Evolutionary conservation across 2,797 vertebrate species (phyloP).

Genomic region (Acestrorhynchus altus): DNA sequence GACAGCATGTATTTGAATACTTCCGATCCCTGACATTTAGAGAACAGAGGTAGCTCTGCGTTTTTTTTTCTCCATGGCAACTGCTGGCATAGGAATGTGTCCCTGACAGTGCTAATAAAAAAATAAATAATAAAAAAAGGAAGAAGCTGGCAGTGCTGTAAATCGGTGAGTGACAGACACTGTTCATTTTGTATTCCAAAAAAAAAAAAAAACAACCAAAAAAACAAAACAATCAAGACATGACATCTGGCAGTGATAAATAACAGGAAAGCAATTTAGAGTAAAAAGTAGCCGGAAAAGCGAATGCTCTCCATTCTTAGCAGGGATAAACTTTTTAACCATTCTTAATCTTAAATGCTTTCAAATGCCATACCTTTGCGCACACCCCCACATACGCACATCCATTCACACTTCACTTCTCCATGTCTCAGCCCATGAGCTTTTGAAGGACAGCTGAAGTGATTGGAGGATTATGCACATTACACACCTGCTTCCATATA

Average conservation of each 20-base stretch:
- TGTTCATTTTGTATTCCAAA: background rate
- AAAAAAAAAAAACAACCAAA: background rate
- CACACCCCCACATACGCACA: no score
- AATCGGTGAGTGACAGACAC: background rate
- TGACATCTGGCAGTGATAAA: background rate
- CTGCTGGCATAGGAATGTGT: background rate
- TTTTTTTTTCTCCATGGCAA: constrained; percentile 4
- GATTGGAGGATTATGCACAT: constrained; percentile 6
- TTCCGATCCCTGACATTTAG: constrained; percentile 29
- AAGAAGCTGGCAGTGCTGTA: constrained; percentile 16
- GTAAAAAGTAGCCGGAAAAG: background rate
- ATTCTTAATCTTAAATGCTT: no score
- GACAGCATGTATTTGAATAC: constrained; percentile 32
- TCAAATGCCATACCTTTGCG: background rate
- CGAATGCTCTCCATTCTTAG: background rate
- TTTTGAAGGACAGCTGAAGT: constrained; percentile 2
- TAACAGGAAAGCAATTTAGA: background rate
- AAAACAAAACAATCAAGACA: background rate
- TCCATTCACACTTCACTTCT: background rate
- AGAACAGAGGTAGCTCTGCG: constrained; percentile 36
- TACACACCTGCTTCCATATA: background rate
- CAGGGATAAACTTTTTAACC: no score
- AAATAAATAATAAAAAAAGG: background rate
- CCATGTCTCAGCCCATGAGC: background rate
- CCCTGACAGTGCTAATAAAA: constrained; percentile 6